phyloP scores from a whole-genome alignment of 2,888 invertebrate genomes.

The Lasius fuliginosus region DNA sequence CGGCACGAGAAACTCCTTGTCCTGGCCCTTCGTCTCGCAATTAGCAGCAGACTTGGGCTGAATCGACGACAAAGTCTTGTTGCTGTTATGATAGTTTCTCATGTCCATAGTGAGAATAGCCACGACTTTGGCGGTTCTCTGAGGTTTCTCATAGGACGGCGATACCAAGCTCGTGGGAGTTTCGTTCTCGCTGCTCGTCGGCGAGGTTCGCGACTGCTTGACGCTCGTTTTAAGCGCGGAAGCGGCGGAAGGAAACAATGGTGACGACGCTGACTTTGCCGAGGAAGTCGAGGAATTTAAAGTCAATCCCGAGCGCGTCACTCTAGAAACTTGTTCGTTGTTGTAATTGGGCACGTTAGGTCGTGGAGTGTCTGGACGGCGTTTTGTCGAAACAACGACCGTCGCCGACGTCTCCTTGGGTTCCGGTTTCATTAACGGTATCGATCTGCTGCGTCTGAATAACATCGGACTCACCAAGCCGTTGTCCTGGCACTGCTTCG shows the following conservation, averaged over 20 bases:
- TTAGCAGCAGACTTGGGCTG: conserved; percentile 46
- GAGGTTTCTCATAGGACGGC: conserved; percentile 78
- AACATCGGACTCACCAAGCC: conserved; percentile 74
- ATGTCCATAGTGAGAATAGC: conserved; percentile 83
- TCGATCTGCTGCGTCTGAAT: conserved; percentile 70
- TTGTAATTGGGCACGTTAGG: conserved; percentile 64
- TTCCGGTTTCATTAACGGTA: conserved; percentile 63
- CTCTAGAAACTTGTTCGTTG: conserved; percentile 66
- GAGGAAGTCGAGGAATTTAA: conserved; percentile 47
- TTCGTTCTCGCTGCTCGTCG: conserved; percentile 30
- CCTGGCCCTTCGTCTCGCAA: conserved; percentile 60
- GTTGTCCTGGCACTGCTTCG: conserved; percentile 75
- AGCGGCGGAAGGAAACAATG: background rate
- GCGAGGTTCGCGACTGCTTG: conserved; percentile 17
- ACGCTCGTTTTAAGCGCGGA: conserved; percentile 28
- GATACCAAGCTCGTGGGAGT: conserved; percentile 41
- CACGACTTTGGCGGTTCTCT: conserved; percentile 84
- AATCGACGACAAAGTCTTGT: conserved; percentile 55
- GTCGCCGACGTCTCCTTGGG: conserved; percentile 51
- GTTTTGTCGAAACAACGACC: conserved; percentile 56
- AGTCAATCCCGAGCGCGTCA: conserved; percentile 67
- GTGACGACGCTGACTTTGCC: conserved; percentile 35
- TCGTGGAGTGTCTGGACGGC: conserved; percentile 81
- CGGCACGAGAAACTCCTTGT: conserved; percentile 1
- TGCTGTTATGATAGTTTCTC: conserved; percentile 58